Evolutionary conservation across 1,140 invertebrate species (phyloP), one percentile per base, ranked within the genome.

Genomic region (Orius insidiosus): DNA sequence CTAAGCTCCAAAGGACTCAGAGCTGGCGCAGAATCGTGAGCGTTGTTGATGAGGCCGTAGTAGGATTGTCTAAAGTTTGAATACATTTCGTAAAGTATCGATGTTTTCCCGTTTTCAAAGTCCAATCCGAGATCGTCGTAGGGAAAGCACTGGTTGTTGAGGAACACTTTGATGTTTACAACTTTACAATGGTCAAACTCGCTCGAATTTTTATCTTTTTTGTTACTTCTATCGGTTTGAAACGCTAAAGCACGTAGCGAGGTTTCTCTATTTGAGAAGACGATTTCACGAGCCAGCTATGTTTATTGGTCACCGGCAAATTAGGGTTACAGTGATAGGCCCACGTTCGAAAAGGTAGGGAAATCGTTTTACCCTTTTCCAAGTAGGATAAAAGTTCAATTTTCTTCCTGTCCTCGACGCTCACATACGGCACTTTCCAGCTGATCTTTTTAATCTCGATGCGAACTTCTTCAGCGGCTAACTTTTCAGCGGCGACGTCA

Each of bases 311-410:
- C 11, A 34, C 24, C 10, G 61, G 56, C n/a, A 64, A 40, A 6
- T 52, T n/a, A 30, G 59, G 56, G 57, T 60, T 60, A 44, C 62
- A 57, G 51, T 61, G 59, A 9, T 61, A 34, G 45, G 61, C 56
- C 60, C 62, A 61, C 1, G 48, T 53, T 16, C 59, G 54, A 49
- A 60, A 63, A 43, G 56, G 51, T 6, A 62, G 55, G 15, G 43
- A 24, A 40, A 58, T 53, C 2, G 48, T 33, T 51, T 36, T 19
- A 48, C 57, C 52, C 47, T 45, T 57, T 38, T 54, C 53, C 11
- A 52, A 49, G 46, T 48, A 34, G 43, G 46, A 42, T 31, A 53
- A 43, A 8, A 51, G 46, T 14, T 41, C 40, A 35, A 52, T 35
- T 52, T 35, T 41, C 40, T 38, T 33, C 13, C 30, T 34, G 54